Base-by-base conservation (phyloP, 2,797 vertebrate species). In the Halcyon chelicuti region DNA sequence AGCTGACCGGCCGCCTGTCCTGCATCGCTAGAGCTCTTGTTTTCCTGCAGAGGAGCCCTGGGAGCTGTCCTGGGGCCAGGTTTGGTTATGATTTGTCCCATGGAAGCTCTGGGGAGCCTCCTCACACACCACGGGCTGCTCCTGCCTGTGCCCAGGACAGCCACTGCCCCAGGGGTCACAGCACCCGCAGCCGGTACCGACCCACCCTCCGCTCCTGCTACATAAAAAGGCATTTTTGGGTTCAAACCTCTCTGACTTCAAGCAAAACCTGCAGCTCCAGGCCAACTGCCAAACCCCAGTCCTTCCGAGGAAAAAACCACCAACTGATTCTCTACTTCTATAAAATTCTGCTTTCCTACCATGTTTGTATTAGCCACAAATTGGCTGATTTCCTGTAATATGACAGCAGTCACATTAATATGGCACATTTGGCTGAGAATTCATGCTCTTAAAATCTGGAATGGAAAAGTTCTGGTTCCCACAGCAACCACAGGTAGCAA, bases 401-500 rank as follows among this genome's bases (percentile, higher is more conserved):
- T 75, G 84, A 91, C 84, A 92, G 81, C 71, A 91, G 54, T 70
- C 47, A 66, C 78, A 60, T 86, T 88, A 85, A 58, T 19, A 17
- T 39, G 83, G 80, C 86, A 75, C 80, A 37, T 93, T 90, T 88
- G 94, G 93, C 87, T 88, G 87, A 76, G 94, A 31, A 10, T 73
- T 71, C 25, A 25, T 18, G 75, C 83, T 88, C 88, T 91, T 55
- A 76, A 96, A 94, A 90, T 88, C 84, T 39, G 84, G 90, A 94
- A 88, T 74, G 90, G 90, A 71, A 79, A 96, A 93, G 76, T 97
- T 92, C 92, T 95, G 94, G 96, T 97, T 97, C 97, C 97, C 97
- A 97, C 94, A 97, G 96, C 96, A 97, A 97, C 95, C 94, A 91
- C 94, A 97, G 96, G 96, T 94, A 94, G 88, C 88, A 95, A 97